Evolutionary conservation across 2,797 vertebrate genomes (phyloP).

Genomic region (Acomys russatus): DNA sequence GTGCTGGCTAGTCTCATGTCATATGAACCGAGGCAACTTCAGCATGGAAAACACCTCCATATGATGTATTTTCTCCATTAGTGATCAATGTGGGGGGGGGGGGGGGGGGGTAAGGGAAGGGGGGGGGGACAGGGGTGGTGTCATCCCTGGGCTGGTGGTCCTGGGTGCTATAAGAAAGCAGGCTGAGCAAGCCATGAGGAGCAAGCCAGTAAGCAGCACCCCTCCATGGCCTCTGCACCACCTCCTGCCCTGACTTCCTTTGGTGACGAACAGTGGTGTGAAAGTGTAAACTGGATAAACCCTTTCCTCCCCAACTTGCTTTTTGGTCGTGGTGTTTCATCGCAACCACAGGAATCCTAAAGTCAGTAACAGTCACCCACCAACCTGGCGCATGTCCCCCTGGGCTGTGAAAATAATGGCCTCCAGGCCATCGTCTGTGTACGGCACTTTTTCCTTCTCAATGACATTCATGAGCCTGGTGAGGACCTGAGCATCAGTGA

Average conservation of each 20-base stretch:
- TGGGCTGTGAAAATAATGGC: constrained; percentile 98
- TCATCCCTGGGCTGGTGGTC: background rate
- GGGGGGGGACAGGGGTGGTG: background rate
- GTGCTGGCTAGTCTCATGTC: background rate
- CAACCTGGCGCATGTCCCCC: constrained; percentile 99
- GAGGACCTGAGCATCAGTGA: constrained; percentile 96
- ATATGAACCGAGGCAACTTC: background rate
- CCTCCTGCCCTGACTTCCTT: background rate
- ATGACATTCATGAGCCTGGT: constrained; percentile 94
- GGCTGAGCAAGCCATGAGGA: background rate
- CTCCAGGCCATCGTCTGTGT: constrained; percentile 96
- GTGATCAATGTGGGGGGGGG: too few species aligned
- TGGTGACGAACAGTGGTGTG: background rate
- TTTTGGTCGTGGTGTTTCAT: too few species aligned
- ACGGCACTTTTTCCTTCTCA: constrained; percentile 91
- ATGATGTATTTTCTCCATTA: background rate
- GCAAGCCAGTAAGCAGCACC: background rate
- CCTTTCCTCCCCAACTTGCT: background rate
- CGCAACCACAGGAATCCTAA: background rate
- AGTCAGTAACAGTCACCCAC: background rate
- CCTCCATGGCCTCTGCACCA: background rate
- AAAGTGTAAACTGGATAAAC: background rate
- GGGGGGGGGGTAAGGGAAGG: background rate
- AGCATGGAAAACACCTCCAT: background rate
- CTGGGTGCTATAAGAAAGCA: background rate